Base-by-base conservation (phyloP, 2,888 invertebrate species). In the Cactoblastis cactorum region DNA sequence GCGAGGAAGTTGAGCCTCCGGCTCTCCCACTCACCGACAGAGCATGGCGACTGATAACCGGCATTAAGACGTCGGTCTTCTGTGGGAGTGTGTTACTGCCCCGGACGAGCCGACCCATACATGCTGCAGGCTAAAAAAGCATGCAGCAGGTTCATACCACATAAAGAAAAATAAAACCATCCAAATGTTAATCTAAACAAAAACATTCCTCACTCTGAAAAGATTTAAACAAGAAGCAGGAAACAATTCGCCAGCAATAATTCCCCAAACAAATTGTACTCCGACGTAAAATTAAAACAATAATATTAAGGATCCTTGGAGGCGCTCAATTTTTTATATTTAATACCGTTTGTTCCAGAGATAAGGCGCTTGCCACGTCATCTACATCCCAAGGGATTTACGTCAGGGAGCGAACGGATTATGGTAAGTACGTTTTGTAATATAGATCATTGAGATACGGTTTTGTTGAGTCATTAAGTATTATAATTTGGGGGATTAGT, bases 391-490 rank as follows among this genome's bases (percentile, higher is more conserved):
- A 55, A 56, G 63, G 67, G 70, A 67, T 71, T 67, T 72, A 62
- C 57, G 61, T 62, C 55, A 57, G 64, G 59, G 62, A 67, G 60
- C 61, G 62, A 57, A 57, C 61, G 67, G 63, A 69, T 71, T 69
- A 73, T 57, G 73, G 75, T 76, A 68, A 75, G 75, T 71, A 49
- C 49, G 28, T 17, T 49, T 47, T 37, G 38, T 39, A 32, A 38
- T 46, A 46, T 46, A 46, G 46, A 35, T 35, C 19, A 19, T 46
- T 19, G 35, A 34, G 35, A 34, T 43, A 43, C 28, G 43, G 24
- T 34, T 45, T 46, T 47, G 22, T 19, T 14, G 17, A 33, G 34
- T 33, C 45, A 34, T 47, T 47, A n/a, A 41, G 41, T 15, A 39
- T 15, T 9, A 17, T 9, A 34, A 43, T 35, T 35, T 35, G 8